Percentiles rank a stretch among this genome's conserved stretches.
phyloP scores from a whole-genome alignment of 1,140 invertebrate genomes.

The Stegodyphus dumicola region DNA sequence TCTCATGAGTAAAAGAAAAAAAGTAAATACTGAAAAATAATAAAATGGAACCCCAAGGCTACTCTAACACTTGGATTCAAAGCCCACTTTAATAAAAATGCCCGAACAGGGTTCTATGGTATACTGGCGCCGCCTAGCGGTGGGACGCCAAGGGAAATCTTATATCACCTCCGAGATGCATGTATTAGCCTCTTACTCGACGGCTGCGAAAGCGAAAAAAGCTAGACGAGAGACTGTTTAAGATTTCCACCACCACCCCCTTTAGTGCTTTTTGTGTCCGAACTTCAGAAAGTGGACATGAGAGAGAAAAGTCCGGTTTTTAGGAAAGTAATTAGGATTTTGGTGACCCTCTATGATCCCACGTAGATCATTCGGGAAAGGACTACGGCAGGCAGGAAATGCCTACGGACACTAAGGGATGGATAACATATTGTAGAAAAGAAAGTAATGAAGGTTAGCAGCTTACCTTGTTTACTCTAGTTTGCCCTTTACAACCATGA shows the following conservation, averaged over 20 bases:
- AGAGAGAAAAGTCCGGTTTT: not conserved
- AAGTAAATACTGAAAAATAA: conserved; percentile 16
- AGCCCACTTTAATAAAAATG: conserved; percentile 48
- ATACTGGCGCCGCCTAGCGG: not conserved
- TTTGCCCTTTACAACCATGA: too few relatives aligned
- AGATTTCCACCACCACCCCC: not conserved
- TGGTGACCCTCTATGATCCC: not conserved
- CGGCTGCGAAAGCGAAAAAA: not conserved
- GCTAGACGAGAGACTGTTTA: not conserved
- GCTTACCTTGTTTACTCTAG: too few relatives aligned
- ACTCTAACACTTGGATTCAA: conserved; percentile 28
- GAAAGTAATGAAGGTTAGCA: not conserved
- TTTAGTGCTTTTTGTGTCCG: not conserved
- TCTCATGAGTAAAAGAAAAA: not conserved
- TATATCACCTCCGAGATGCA: conserved; percentile 25
- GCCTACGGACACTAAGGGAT: not conserved
- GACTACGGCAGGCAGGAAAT: not conserved
- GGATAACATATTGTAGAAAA: not conserved
- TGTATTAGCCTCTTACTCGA: conserved; percentile 10
- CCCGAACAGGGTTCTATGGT: not conserved
- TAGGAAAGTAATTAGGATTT: not conserved
- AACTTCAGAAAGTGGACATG: not conserved
- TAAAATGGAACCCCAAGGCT: conserved; percentile 30
- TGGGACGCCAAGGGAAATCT: conserved; percentile 20
- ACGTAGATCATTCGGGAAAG: not conserved